phyloP scores from a whole-genome alignment of 2,113 vertebrate genomes.

The Recurvirostra avosetta region DNA sequence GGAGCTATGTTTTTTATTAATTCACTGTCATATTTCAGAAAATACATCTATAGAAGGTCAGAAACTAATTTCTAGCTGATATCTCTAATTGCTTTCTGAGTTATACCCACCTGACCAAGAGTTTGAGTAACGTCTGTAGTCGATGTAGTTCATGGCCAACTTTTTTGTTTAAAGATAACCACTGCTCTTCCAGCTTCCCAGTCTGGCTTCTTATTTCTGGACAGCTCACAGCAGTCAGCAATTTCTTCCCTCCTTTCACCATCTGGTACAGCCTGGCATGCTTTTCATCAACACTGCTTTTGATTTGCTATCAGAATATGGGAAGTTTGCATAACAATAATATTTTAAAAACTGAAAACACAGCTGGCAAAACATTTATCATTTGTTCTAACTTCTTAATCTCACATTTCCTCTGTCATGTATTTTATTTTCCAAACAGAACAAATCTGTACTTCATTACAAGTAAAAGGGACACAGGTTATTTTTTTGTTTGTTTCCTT shows the following conservation, averaged over 20 bases:
- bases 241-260: slow-evolving; percentile 75
- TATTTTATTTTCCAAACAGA: background rate
- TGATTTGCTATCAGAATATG: slow-evolving; percentile 74
- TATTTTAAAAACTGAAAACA: background rate
- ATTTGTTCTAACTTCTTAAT: background rate
- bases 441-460: background rate
- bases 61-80: background rate
- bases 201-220: slow-evolving; percentile 69
- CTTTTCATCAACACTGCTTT: slow-evolving; percentile 69
- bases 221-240: slow-evolving; percentile 66
- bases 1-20: background rate
- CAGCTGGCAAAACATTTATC: background rate
- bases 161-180: slow-evolving; percentile 74
- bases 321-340: slow-evolving; percentile 6
- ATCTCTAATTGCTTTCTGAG: background rate
- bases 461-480: background rate
- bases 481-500: background rate
- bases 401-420: background rate
- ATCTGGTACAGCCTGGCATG: slow-evolving; percentile 70
- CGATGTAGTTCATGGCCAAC: slow-evolving; percentile 66
- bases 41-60: background rate
- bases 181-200: slow-evolving; percentile 73
- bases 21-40: background rate
- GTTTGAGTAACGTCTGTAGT: slow-evolving; percentile 67
- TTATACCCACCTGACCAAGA: slow-evolving; percentile 77